Conservation (phyloP, 35 echinoderm and acorn worm genomes). For the Ophiothrix spiculata region DNA sequence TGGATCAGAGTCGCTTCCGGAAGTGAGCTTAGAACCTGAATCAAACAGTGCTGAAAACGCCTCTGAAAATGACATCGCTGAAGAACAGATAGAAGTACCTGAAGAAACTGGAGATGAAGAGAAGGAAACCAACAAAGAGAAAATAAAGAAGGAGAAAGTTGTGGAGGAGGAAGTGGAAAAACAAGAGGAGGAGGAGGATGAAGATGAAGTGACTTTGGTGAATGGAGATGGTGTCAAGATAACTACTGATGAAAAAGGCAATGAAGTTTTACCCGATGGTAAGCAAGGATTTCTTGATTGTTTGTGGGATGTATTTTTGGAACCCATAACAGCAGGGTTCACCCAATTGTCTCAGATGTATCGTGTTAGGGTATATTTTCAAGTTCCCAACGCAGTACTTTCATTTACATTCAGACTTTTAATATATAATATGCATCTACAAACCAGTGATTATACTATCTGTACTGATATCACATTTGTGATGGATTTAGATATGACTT, state of each 20-base stretch:
- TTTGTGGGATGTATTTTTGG: too few relatives aligned
- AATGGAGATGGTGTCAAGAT: neutral
- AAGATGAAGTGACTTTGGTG: neutral
- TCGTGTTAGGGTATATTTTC: too few relatives aligned
- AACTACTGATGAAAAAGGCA: neutral
- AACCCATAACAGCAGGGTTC: too few relatives aligned
- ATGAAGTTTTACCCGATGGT: neutral
- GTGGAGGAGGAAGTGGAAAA: neutral
- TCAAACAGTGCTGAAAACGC: neutral
- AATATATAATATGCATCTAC: too few relatives aligned
- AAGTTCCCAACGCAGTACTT: too few relatives aligned
- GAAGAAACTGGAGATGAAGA: neutral
- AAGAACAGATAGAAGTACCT: neutral
- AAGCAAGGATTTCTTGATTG: too few relatives aligned
- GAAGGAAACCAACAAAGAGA: neutral
- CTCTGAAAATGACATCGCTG: neutral
- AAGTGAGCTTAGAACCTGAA: neutral
- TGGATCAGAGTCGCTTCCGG: neutral
- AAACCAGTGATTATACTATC: too few relatives aligned
- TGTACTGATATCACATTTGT: too few relatives aligned
- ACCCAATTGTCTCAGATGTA: too few relatives aligned
- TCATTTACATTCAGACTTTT: too few relatives aligned
- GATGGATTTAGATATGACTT: too few relatives aligned
- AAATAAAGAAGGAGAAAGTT: neutral
- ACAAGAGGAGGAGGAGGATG: conserved; percentile 1